Evolutionary conservation across 2,888 invertebrate species (phyloP).

Genomic region (Ectemnius lituratus): DNA sequence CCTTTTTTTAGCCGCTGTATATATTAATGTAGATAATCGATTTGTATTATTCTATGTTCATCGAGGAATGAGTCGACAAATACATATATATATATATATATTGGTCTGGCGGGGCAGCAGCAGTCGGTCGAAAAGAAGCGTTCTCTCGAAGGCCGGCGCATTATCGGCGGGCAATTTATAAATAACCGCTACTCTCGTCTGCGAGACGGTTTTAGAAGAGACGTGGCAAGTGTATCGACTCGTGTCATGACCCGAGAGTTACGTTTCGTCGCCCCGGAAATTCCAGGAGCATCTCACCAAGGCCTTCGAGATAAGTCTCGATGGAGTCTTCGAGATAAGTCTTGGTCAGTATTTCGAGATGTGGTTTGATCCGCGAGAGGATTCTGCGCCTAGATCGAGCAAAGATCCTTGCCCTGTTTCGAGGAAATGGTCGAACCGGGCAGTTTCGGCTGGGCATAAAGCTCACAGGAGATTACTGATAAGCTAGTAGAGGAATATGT

Average conservation of each 20-base stretch:
- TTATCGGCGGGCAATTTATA: conserved; percentile 5
- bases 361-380: not conserved
- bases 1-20: too few relatives aligned
- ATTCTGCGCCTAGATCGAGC: conserved; percentile 39
- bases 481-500: conserved; percentile 45
- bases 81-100: too few relatives aligned
- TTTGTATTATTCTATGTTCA: too few relatives aligned
- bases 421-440: conserved; percentile 44
- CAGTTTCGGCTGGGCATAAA: conserved; percentile 25
- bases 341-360: not conserved
- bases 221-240: conserved; percentile 11
- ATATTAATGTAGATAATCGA: too few relatives aligned
- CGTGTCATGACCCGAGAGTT: conserved; percentile 8
- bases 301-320: not conserved
- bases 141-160: not conserved
- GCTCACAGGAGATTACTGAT: conserved; percentile 46
- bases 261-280: not conserved
- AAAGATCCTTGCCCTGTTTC: conserved; percentile 31
- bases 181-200: conserved; percentile 8
- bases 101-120: too few relatives aligned
- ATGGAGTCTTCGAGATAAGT: not conserved
- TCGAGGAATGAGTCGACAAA: too few relatives aligned
- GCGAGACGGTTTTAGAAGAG: conserved; percentile 8
- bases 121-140: not conserved
- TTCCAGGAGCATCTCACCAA: not conserved